Evolutionary conservation across 1,140 invertebrate species (phyloP), one percentile per base, ranked within the genome.

Genomic region (Camponotus floridanus): DNA sequence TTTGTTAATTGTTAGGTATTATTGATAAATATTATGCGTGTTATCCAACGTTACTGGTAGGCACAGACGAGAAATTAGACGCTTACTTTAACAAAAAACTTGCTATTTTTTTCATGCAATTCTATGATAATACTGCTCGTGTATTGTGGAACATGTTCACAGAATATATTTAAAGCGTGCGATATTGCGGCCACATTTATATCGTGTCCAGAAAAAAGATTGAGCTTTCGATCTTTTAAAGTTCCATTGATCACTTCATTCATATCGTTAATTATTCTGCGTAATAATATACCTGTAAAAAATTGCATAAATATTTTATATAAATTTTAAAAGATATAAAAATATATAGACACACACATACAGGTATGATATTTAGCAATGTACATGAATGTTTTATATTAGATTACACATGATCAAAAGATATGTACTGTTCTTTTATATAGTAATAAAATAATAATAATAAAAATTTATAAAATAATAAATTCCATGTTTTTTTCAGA

Each of bases 181-280:
- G 67, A 48, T 21, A 85, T 18, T 18, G 15, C 61, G n/a, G 2
- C 4, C 2, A 84, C 70, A 21, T 73, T 74, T 11, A 76, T 1
- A 7, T 84, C 80, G 33, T 84, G 80, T 36, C 5, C 80, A 13
- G 68, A 62, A 4, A 36, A 84, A 31, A 84, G 80, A 76, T 84
- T 76, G 73, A 84, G 62, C 4, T 36, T 84, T 48, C 21, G 42
- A 48, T 84, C 18, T 18, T 0, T 0, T n/a, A 71, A 31, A 9
- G 57, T 76, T 62, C 33, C 39, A 11, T 61, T 36, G 13, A 76
- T 76, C 4, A 62, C 9, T 51, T 15, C 9, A 6, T 76, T 36
- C 80, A 84, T 84, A 7, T 84, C 80, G 13, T 61, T 13, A n/a
- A 76, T 84, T 42, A 84, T 39, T 64, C 0, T 62, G 6, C 21